Evolutionary conservation across 2,797 vertebrate species (phyloP), one percentile per base, ranked within the genome.

Genomic region (Malacoctenus gilli): DNA sequence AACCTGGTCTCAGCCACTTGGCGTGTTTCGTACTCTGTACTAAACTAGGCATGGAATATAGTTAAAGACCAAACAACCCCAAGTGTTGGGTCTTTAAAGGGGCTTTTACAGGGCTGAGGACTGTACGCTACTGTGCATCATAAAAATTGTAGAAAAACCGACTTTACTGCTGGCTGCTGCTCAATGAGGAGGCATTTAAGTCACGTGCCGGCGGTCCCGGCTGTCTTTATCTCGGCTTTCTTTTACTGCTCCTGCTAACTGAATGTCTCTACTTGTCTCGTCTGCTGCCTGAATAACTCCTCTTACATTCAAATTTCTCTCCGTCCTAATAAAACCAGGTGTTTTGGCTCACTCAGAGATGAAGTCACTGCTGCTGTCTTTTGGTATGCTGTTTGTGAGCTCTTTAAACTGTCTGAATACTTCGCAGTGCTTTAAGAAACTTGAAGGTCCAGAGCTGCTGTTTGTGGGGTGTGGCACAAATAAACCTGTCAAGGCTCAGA

Each of bases 401-500:
- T 69, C 49, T 72, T 78, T 55, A 82, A 77, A 70, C 55, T 18
- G 38, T 72, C 35, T 59, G 53, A 72, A 77, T 72, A 37, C 66
- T 58, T 59, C 60, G 39, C 38, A 32, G 35, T 20, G 39, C 50
- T 42, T 14, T 44, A 77, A 47, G 63, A 77, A 79, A 62, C 55
- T 55, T 1, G 7, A 38, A 59, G 25, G 44, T 59, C 56, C 13
- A 12, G 19, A 40, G 59, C 58, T 76, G 44, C 56, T 76, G 55
- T 67, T 61, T 13, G 39, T 39, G 44, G 71, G 79, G 79, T 59
- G 79, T 73, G 84, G 59, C 18, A 12, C 40, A 50, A 39, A 82
- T 86, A 84, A 79, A 78, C 78, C 78, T 70, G 60, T 75, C 68
- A 73, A 0, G 40, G 46, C 39, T 65, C 35, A 23, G 59, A 83